Evolutionary conservation across 2,113 vertebrate genomes (phyloP), one percentile per base, ranked within the genome.

Genomic region (Cyanoramphus novaezelandiae): DNA sequence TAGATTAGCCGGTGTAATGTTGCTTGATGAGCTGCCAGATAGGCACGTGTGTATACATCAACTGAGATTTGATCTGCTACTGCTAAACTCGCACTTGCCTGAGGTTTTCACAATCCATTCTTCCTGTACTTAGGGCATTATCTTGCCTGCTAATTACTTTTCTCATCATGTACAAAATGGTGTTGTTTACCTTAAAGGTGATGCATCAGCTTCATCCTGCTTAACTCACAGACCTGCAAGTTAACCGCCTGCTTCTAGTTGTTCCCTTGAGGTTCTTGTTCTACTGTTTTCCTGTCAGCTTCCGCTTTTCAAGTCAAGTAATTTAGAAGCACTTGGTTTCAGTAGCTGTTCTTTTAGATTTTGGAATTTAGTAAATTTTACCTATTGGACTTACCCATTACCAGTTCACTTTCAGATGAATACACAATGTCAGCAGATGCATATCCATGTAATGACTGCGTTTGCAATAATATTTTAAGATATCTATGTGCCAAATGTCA

Each of bases 161-260:
- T 94, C 95, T 97, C 82, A 88, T 84, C 69, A 52, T 83, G 92
- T 90, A 74, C 87, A 92, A 97, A 97, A 96, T 25, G 44, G 72
- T 95, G 88, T 71, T 96, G 95, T 97, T 98, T 96, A 86, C 92
- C 87, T 95, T 88, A 72, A 94, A 95, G 80, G 93, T 88, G 86
- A 96, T 96, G 62, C 77, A 79, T 82, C 90, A 65, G 53, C 80
- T 86, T 76, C 83, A 84, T 65, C 49, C 93, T 39, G 60, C 90
- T 92, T 95, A 96, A 92, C 81, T 84, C 71, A 44, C 80, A 96
- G 95, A 92, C 75, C 94, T 89, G 49, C 86, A 93, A 94, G 88
- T 95, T 95, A 97, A 92, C 92, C 69, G 62, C 81, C 93, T 96
- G 64, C 78, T 92, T 78, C 78, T 57, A 71, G 69, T n/a, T 52